phyloP scores from a whole-genome alignment of 37 sponge, comb jelly and placozoan genomes.

The Beroe forskalii region DNA sequence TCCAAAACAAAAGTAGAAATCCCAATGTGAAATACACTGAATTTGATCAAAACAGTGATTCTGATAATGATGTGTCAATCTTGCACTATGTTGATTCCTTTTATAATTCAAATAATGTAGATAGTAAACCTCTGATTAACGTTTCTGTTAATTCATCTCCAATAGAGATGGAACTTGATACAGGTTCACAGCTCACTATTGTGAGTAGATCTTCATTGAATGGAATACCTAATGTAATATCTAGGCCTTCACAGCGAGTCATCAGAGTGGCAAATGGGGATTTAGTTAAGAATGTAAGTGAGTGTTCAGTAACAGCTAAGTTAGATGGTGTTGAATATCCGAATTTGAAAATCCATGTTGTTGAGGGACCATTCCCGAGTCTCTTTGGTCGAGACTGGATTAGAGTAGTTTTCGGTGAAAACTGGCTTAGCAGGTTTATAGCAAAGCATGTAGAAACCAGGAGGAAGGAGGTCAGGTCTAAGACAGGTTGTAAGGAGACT shows the following conservation, averaged over 20 bases:
- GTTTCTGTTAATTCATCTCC: not conserved
- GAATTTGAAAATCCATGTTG: not conserved
- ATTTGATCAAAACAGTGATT: not conserved
- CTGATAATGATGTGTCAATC: not conserved
- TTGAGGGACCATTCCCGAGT: not conserved
- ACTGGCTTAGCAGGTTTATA: not conserved
- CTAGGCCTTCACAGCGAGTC: not conserved
- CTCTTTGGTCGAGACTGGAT: not conserved
- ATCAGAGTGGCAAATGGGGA: not conserved
- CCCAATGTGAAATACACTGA: not conserved
- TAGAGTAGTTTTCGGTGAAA: not conserved
- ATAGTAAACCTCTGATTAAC: not conserved
- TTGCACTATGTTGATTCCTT: not conserved
- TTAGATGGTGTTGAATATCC: not conserved
- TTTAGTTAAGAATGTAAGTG: not conserved
- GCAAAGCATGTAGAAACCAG: no score
- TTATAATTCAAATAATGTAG: not conserved
- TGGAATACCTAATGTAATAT: not conserved
- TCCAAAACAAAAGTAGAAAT: not conserved
- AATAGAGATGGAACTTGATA: not conserved
- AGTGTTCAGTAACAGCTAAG: not conserved
- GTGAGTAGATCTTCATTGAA: not conserved
- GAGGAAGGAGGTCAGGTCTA: no score
- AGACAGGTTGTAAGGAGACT: no score
- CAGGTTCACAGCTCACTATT: not conserved